Base-by-base conservation (phyloP, 2,888 invertebrate species). In the Timema podura region DNA sequence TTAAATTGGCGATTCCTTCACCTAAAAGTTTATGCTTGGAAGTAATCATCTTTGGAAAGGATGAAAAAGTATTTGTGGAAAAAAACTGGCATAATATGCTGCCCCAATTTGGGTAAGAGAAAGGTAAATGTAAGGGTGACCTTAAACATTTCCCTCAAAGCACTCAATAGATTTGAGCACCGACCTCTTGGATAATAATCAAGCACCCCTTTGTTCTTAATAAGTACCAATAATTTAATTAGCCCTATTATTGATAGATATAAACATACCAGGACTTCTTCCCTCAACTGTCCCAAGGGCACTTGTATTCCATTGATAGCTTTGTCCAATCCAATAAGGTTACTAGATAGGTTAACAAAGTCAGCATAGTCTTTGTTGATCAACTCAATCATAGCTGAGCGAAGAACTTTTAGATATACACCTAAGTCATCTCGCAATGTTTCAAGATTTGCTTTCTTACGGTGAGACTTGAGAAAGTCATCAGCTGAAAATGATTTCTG, bases 301-400 rank as follows among this genome's bases (percentile, higher is more conserved):
- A 86, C 83, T 77, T 91, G 89, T 73, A 97, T 87, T 77, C 90
- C 90, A 70, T 88, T 86, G 74, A 97, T 95, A 47, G 91, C 90
- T 78, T 92, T 92, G 82, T 95, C 95, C 75, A 97, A 85, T 8
- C 96, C 96, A 74, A 96, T 96, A 75, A 98, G 85, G 80, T 96
- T 96, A 64, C 95, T 95, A 6, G 98, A 97, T 64, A 99, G 84
- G 83, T 96, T 96, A 7, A 98, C 96, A 83, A 98, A 98, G 80
- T 98, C 96, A 5, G 95, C 96, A 79, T 98, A 99, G 80, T 99
- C 98, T 79, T 95, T 94, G 82, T 98, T 98, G 75, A 98, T 96
- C 8, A 98, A 87, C 81, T 98, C 97, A 75, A 98, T 94, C 94
- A 98, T 96, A 13, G 96, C 92, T 71, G 93, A 89, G 75, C 96